Base-by-base conservation (phyloP, 2,113 vertebrate species). In the Silurus meridionalis region DNA sequence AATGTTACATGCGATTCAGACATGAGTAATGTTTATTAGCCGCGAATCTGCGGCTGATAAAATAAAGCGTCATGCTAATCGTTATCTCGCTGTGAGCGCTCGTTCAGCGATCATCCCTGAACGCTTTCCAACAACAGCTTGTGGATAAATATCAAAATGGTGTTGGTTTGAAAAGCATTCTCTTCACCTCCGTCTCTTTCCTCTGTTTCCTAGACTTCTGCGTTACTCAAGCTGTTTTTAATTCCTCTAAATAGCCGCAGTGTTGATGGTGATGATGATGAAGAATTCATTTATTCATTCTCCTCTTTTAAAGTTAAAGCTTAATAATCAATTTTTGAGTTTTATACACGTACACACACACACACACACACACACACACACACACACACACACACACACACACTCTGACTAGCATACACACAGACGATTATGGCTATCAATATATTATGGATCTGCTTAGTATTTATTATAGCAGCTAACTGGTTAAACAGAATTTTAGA, bases 271-370 rank as follows among this genome's bases (percentile, higher is more conserved):
- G 88, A 89, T 87, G 88, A 86, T 86, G 91, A 75, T 53, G 74
- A 88, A 88, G 88, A 89, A 79, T 71, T 87, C 90, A 93, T 94
- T 92, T 91, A 93, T 92, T 93, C 89, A 79, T 83, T 84, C 85
- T 86, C 28, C 53, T 57, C 58, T 61, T 78, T 87, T 77, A 77
- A 77, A 77, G 74, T 10, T 77, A 77, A 77, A 77, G 74, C 74
- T 85, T 90, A 91, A 92, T 80, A n/a, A 78, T 72, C 0, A 74
- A 89, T 88, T 90, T 91, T 90, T 91, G 89, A 83, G 90, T 89
- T 90, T 93, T 91, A 93, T 93, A 93, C 92, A 92, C 89, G 88
- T 91, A 90, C 90, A 91, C 92, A 82, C 87, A 85, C 85, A 55
- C 63, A 48, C 46, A 48, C 57, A 37, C 79, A 21, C 28, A 46